Base-by-base conservation (phyloP, 2,113 vertebrate genomes). In the Elachura formosa region DNA sequence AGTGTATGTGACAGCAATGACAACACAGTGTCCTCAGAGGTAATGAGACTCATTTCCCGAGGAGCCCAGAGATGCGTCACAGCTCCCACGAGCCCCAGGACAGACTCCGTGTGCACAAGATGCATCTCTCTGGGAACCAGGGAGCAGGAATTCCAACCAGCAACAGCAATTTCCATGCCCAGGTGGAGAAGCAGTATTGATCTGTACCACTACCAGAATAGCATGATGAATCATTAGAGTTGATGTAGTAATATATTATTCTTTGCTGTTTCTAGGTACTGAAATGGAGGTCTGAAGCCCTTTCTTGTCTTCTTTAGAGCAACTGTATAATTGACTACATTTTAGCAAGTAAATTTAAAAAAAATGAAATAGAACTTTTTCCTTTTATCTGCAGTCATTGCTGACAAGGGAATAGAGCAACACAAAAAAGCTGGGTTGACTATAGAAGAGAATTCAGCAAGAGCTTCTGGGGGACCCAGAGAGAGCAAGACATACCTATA, bases 1-100 rank as follows among this genome's bases (percentile, higher is more conserved):
- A 48, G 81, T 79, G 52, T 80, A 25, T 68, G 71, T 87, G 93
- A 87, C 85, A 88, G 80, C 84, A 96, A 78, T 73, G 80, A 94
- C 72, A 89, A 36, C 86, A 26, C 13, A n/a, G 64, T 55, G 73
- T 64, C 73, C 79, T 96, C 91, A n/a, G 77, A 84, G 89, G 86
- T n/a, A 83, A 64, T 14, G 74, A 96, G 68, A 62, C 78, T 75
- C 62, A 10, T 77, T 75, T 49, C 69, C 69, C 83, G 21, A 14
- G 0, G 0, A 93, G 73, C 63, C 34, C 69, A 96, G 84, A 78
- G 86, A 83, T 34, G 52, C 14, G 52, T 93, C 67, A 74, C 31
- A 69, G 45, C 73, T 24, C 52, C 80, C 43, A 64, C 33, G 29
- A 92, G 71, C 45, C 89, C 51, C 90, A 82, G 62, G 18, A 81